Conservation (phyloP, 2,888 invertebrate genomes). For the Amorpha juglandis region DNA sequence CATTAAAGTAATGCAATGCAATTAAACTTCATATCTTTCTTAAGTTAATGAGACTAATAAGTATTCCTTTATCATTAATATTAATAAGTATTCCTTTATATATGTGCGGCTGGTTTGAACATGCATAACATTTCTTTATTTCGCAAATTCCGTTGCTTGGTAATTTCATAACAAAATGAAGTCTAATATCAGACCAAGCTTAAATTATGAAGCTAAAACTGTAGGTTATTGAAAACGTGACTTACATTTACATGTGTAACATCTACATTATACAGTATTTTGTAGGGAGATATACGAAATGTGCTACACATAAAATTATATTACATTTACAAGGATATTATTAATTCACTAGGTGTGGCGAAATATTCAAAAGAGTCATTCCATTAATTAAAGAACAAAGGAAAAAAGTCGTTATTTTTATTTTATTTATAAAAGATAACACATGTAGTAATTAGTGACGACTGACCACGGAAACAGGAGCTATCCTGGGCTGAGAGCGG, state of each 20-base stretch:
- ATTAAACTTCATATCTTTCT: background rate
- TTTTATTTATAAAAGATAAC: constrained; percentile 35
- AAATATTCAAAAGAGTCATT: background rate
- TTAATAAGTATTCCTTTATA: too few relatives aligned
- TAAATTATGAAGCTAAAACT: constrained; percentile 84
- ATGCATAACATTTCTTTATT: constrained; percentile 15
- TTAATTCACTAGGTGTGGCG: constrained; percentile 33
- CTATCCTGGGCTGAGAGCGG: constrained; percentile 43
- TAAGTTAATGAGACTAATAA: background rate
- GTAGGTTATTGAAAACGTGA: constrained; percentile 84
- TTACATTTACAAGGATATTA: constrained; percentile 39
- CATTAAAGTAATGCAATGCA: too few relatives aligned
- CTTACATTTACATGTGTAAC: constrained; percentile 81
- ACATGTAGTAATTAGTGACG: constrained; percentile 36
- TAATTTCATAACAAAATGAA: constrained; percentile 79
- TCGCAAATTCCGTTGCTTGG: constrained; percentile 17
- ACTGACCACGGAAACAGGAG: constrained; percentile 37
- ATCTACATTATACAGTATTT: constrained; percentile 71
- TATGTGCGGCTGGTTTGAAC: background rate
- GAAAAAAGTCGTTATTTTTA: constrained; percentile 25
- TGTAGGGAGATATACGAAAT: constrained; percentile 56
- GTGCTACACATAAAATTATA: constrained; percentile 41
- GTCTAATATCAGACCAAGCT: constrained; percentile 79
- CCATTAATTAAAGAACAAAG: constrained; percentile 29
- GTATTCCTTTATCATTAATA: background rate